phyloP scores from a whole-genome alignment of 2,113 vertebrate genomes.

The Laticauda colubrina region DNA sequence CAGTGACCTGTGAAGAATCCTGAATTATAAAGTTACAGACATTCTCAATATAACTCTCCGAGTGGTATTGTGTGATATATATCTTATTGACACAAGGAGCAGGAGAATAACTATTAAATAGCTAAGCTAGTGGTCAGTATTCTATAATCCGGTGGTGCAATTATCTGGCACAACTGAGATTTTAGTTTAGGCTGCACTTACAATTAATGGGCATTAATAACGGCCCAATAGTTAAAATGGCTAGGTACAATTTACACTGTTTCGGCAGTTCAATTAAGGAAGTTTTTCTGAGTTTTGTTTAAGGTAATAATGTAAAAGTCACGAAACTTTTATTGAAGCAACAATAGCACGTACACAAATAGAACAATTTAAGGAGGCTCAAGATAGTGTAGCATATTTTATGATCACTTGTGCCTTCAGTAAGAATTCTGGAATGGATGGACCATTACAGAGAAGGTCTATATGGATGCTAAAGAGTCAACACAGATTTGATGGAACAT shows the following conservation, averaged over 20 bases:
- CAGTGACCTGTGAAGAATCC: slow-evolving; percentile 1
- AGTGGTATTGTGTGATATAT: neutral
- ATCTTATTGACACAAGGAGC: neutral
- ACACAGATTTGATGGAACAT: neutral
- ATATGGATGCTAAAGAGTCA: neutral
- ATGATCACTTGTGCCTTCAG: neutral
- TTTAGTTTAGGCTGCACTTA: neutral
- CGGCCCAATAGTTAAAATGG: neutral
- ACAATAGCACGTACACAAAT: neutral
- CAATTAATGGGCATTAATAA: neutral
- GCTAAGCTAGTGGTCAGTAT: neutral
- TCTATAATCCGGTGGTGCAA: neutral
- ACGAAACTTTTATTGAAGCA: neutral
- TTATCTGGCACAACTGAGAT: neutral
- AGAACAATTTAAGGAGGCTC: neutral
- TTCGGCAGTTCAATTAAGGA: neutral
- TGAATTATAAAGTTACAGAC: neutral
- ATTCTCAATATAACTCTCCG: neutral
- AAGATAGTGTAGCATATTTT: neutral
- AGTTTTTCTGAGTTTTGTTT: neutral
- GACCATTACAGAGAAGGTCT: neutral
- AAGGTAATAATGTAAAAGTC: neutral
- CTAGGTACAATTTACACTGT: neutral
- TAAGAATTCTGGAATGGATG: neutral
- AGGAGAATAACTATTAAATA: neutral